A percentile compares a stretch with the other conserved stretches of the same genome.
Evolutionary conservation across 2,797 vertebrate species (phyloP).

Genomic region (Aphelocoma californica): DNA sequence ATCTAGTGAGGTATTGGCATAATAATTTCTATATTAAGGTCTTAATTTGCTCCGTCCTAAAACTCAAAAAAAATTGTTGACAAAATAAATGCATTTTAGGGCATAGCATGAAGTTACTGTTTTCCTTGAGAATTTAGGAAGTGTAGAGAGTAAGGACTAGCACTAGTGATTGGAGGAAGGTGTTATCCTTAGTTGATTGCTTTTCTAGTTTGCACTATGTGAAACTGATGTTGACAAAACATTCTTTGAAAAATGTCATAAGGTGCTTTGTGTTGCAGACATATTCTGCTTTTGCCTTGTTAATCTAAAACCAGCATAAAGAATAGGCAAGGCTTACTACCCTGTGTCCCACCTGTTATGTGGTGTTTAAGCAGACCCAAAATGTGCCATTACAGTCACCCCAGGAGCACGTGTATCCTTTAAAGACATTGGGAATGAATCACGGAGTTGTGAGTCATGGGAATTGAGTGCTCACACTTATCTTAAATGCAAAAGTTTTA

Average conservation of each 20-base stretch:
- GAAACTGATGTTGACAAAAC: background rate
- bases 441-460: background rate
- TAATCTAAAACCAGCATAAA: background rate
- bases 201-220: background rate
- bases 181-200: background rate
- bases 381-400: background rate
- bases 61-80: background rate
- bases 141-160: background rate
- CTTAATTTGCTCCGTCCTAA: background rate
- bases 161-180: background rate
- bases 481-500: background rate
- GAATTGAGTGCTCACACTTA: background rate
- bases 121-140: background rate
- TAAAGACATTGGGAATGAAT: background rate
- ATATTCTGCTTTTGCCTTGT: background rate
- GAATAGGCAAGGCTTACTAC: background rate
- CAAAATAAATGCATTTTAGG: background rate
- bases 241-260: background rate
- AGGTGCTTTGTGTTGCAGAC: background rate
- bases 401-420: background rate
- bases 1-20: background rate
- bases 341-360: background rate
- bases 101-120: fast-evolving
- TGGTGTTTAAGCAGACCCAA: background rate
- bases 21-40: background rate